These are phyloP conservation scores for Drosophila virilis DNA, from an alignment of 1,140 invertebrate species.

Conservation along the genomic window DNA sequence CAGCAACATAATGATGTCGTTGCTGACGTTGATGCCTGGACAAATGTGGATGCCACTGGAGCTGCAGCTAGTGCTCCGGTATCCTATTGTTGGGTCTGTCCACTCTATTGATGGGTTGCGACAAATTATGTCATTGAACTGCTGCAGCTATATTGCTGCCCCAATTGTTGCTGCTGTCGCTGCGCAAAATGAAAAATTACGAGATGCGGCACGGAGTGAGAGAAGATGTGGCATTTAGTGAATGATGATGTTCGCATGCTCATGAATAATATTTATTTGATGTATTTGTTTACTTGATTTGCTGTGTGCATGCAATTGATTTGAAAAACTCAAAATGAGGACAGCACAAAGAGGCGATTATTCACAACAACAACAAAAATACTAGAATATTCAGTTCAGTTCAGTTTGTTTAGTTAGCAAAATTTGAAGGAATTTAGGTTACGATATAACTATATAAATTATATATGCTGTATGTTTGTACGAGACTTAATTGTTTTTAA, in stretches of 20 bases:
- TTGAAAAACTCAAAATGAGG: constrained; percentile 33
- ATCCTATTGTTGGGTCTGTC: constrained; percentile 60
- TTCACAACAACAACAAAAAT: background rate
- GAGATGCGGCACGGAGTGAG: constrained; percentile 15
- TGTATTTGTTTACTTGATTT: constrained; percentile 71
- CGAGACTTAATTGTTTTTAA: background rate
- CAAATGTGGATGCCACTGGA: constrained; percentile 54
- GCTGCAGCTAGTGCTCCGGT: constrained; percentile 47
- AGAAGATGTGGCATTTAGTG: background rate
- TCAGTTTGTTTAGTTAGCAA: background rate
- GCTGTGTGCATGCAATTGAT: constrained; percentile 39
- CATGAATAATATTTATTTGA: constrained; percentile 72
- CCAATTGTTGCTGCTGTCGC: constrained; percentile 34
- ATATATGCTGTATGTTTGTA: background rate
- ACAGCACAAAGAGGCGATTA: constrained; percentile 11
- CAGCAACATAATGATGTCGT: constrained; percentile 34
- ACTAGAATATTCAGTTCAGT: background rate
- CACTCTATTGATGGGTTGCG: constrained; percentile 74
- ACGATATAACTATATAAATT: background rate
- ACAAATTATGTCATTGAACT: constrained; percentile 83
- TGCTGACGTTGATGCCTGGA: constrained; percentile 60
- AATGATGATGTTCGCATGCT: constrained; percentile 60
- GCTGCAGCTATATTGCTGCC: constrained; percentile 29
- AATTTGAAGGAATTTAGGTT: constrained; percentile 2
- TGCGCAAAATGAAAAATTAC: constrained; percentile 70